Percentiles rank a stretch among this genome's conserved stretches.
phyloP scores from a whole-genome alignment of 2,113 vertebrate species.

The Alouatta palliata region DNA sequence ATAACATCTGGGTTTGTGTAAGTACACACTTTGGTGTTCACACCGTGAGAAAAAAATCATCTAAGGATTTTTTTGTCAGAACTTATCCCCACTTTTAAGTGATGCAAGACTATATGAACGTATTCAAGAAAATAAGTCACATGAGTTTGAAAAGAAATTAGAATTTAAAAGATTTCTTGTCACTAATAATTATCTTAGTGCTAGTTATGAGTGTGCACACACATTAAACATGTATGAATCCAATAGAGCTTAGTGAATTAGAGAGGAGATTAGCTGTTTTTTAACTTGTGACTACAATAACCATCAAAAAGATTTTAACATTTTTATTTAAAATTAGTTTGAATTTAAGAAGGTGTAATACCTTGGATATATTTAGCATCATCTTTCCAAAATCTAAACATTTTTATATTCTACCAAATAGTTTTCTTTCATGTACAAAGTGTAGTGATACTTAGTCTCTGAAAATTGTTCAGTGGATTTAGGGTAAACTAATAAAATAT shows the following conservation, averaged over 20 bases:
- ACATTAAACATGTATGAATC: neutral
- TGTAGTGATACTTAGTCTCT: neutral
- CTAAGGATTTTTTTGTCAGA: neutral
- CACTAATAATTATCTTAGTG: neutral
- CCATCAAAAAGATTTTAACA: neutral
- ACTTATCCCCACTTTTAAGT: neutral
- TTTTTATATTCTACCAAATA: neutral
- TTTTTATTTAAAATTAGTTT: constrained; percentile 27
- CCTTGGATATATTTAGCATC: neutral
- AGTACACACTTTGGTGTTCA: neutral
- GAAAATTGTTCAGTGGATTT: neutral
- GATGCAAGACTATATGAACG: neutral
- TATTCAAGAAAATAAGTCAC: constrained; percentile 21
- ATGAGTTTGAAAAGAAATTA: neutral
- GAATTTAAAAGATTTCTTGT: neutral
- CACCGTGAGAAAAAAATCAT: neutral
- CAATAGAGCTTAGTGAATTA: neutral
- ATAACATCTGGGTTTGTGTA: neutral
- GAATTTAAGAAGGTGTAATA: neutral
- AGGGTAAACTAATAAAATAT: neutral
- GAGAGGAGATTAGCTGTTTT: neutral
- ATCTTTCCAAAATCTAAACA: neutral
- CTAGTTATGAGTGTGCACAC: neutral
- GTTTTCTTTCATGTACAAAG: neutral
- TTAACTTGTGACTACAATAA: neutral